phyloP scores from a whole-genome alignment of 2,888 invertebrate species.

The Lepidonotus clava region DNA sequence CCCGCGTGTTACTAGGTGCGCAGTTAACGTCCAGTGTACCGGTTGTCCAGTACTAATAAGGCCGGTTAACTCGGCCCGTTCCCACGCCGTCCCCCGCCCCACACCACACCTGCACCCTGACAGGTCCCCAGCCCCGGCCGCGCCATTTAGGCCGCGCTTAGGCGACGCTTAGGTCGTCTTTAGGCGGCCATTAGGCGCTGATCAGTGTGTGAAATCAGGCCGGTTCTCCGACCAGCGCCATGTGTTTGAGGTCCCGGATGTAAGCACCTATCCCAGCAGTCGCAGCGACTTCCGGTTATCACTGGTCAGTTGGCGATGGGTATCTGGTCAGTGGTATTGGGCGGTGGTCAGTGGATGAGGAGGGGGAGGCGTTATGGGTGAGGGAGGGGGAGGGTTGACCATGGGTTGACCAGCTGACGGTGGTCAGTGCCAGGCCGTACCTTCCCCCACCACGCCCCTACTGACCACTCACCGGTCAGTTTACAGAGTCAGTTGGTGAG shows the following conservation, averaged over 20 bases:
- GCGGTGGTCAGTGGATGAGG: neutral
- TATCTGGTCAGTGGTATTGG: neutral
- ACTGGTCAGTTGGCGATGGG: conserved; percentile 5
- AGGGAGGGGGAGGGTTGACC: neutral
- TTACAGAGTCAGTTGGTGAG: too few species aligned
- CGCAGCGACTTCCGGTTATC: conserved; percentile 29
- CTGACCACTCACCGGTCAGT: too few species aligned
- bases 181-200: neutral
- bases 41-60: too few species aligned
- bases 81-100: neutral
- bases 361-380: neutral
- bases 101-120: too few species aligned
- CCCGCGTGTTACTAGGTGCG: too few species aligned
- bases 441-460: neutral
- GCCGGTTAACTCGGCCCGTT: too few species aligned
- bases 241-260: conserved; percentile 36
- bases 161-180: neutral
- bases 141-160: too few species aligned
- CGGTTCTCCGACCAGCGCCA: neutral
- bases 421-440: neutral
- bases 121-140: too few species aligned
- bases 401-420: neutral
- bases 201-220: conserved; percentile 41
- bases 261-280: neutral
- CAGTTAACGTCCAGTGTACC: too few species aligned